Base-by-base conservation (phyloP, 2,888 invertebrate genomes). In the Drosophila mayaguana region DNA sequence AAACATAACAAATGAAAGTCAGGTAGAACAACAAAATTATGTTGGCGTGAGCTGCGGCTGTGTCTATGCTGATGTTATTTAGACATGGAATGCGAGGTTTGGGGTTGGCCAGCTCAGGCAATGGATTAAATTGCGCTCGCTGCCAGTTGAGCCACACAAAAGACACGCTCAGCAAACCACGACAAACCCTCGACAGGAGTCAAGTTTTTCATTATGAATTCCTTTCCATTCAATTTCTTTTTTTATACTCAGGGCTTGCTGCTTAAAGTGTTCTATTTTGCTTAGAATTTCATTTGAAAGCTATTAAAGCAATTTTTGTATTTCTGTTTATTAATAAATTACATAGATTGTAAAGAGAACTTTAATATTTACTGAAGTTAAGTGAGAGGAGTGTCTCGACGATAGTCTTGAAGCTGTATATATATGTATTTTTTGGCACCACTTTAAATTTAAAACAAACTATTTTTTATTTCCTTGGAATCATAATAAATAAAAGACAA, bases 31-130 rank as follows among this genome's bases (percentile, higher is more conserved):
- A 75, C 61, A 67, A 69, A 81, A 84, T 87, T 84, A 83, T 81
- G 80, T 67, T 87, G 72, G 72, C 81, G 79, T 78, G 81, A 45
- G 72, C 56, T 55, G 54, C 40, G 53, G 40, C 70, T 69, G 63
- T 78, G 78, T 73, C 83, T 62, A 62, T 75, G 71, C 54, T 82
- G 78, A 82, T 88, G 80, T 63, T 69, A 61, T 53, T 40, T 57
- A 65, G 78, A 73, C 88, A 83, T 74, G 83, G 62, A 40, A 81
- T 51, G 46, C 48, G 51, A 18, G 22, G 45, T 46, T 18, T 55
- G 77, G 77, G 77, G 53, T 72, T 60, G 77, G 60, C 34, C 55
- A 53, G 40, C 36, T 28, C 38, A 25, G 16, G 22, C 12, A 72
- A 48, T 77, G 60, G 45, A 75, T 63, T 72, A 56, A 60, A 63